phyloP scores from a whole-genome alignment of 2,888 invertebrate genomes.

The Tetheella fluctuosa region DNA sequence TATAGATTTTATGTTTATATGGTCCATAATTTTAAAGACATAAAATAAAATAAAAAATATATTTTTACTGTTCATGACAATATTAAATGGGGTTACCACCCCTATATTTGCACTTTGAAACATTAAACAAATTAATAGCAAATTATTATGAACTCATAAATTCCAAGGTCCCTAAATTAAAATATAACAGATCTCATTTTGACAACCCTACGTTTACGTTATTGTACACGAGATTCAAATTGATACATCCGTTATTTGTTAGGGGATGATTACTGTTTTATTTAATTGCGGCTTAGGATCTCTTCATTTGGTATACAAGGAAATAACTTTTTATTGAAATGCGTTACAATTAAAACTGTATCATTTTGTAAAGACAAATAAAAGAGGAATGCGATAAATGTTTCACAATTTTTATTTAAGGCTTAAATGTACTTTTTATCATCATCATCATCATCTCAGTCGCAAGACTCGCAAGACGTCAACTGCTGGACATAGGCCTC shows the following conservation, averaged over 20 bases:
- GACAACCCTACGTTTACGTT: constrained; percentile 3
- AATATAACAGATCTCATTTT: not conserved
- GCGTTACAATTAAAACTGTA: not conserved
- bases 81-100: too few species aligned
- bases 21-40: too few species aligned
- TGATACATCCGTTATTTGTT: constrained; percentile 12
- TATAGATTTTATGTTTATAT: too few species aligned
- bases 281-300: not conserved
- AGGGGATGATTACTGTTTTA: not conserved
- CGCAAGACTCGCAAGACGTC: too few species aligned
- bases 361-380: not conserved
- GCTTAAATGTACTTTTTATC: too few species aligned
- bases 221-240: constrained; percentile 2
- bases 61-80: too few species aligned
- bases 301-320: not conserved
- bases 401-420: too few species aligned
- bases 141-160: not conserved
- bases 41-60: too few species aligned
- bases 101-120: too few species aligned
- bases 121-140: not conserved
- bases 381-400: not conserved
- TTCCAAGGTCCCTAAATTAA: not conserved
- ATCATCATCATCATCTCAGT: too few species aligned
- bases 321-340: not conserved
- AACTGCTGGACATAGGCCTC: too few species aligned